phyloP scores from a whole-genome alignment of 2,113 vertebrate genomes.

The Laticauda laticaudata region DNA sequence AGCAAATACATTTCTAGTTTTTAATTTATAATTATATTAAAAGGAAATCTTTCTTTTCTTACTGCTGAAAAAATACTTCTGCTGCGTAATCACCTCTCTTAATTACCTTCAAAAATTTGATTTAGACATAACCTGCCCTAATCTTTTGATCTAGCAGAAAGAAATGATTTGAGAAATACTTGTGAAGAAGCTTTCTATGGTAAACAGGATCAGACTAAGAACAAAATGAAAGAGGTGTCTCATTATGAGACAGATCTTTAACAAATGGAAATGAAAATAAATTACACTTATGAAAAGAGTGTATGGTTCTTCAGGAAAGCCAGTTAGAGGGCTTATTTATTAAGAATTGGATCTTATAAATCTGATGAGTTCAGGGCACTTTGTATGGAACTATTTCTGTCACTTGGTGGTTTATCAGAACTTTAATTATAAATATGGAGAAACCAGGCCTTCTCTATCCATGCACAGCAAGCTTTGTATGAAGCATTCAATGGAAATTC shows the following conservation, averaged over 20 bases:
- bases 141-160: constrained; percentile 38
- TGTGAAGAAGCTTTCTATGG: constrained; percentile 24
- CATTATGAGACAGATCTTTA: background rate
- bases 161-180: constrained; percentile 31
- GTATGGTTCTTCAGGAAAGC: background rate
- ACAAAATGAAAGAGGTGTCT: background rate
- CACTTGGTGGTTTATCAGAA: background rate
- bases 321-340: background rate
- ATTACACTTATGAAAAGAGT: background rate
- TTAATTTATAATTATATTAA: constrained; percentile 45
- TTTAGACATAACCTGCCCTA: background rate
- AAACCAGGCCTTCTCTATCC: background rate
- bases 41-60: background rate
- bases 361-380: background rate
- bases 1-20: constrained; percentile 12
- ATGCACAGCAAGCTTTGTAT: background rate
- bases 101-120: constrained; percentile 41
- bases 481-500: constrained; percentile 14
- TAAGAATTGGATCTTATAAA: background rate
- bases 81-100: constrained; percentile 37
- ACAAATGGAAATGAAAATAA: background rate
- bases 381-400: background rate
- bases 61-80: constrained; percentile 27
- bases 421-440: background rate
- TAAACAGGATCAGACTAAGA: constrained; percentile 2